A percentile compares a stretch with the other conserved stretches of the same genome.
phyloP scores from a whole-genome alignment of 2,888 invertebrate genomes.

The Drosophila nigricruria region DNA sequence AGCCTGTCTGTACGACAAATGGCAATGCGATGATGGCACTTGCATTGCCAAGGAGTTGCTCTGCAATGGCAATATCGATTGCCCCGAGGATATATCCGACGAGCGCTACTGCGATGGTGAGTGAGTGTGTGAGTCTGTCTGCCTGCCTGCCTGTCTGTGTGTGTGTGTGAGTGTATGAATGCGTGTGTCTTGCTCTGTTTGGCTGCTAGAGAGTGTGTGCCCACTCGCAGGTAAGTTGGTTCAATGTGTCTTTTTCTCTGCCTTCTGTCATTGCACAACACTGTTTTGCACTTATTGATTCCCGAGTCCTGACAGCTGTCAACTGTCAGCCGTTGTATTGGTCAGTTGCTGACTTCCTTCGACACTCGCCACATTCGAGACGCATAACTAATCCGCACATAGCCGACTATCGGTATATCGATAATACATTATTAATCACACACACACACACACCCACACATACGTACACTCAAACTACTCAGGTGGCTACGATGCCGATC shows the following conservation, averaged over 20 bases:
- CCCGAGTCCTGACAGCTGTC: background rate
- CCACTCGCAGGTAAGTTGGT: slow-evolving; percentile 38
- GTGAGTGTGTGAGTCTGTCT: slow-evolving; percentile 19
- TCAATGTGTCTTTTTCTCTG: background rate
- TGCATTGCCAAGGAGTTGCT: slow-evolving; percentile 88
- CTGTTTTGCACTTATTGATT: slow-evolving; percentile 33
- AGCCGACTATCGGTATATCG: slow-evolving; percentile 24
- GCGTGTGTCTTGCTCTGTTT: background rate
- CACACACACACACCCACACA: slow-evolving; percentile 17
- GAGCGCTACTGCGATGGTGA: slow-evolving; percentile 89
- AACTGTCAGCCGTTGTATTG: slow-evolving; percentile 9
- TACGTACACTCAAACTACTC: slow-evolving; percentile 33
- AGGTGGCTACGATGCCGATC: slow-evolving; percentile 73
- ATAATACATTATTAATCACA: slow-evolving; percentile 24
- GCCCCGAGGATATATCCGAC: slow-evolving; percentile 90
- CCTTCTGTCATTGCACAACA: slow-evolving; percentile 23
- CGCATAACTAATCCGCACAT: slow-evolving; percentile 10
- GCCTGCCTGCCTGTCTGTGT: slow-evolving; percentile 32
- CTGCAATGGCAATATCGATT: slow-evolving; percentile 90
- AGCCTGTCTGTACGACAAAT: slow-evolving; percentile 90
- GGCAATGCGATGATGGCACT: slow-evolving; percentile 91
- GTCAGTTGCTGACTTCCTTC: background rate
- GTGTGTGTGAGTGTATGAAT: slow-evolving; percentile 11
- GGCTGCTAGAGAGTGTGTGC: slow-evolving; percentile 12
- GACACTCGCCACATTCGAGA: slow-evolving; percentile 4